Evolutionary conservation across 1,140 invertebrate species (phyloP), one percentile per base, ranked within the genome.

Genomic region (Schlechtendalia chinensis): DNA sequence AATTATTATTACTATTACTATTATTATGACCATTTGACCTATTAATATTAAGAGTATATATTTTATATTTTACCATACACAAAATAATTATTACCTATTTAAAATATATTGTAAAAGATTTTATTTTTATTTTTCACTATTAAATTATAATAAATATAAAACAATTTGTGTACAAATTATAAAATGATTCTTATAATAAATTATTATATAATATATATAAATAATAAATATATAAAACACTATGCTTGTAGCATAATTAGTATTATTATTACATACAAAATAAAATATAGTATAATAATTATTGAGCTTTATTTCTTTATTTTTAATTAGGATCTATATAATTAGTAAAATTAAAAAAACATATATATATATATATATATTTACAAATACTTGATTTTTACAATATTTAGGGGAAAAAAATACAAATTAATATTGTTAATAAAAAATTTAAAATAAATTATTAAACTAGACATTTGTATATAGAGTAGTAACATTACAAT

Each of bases 251-350:
- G 45, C 17, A 54, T n/a, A 54, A 27, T 39, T 72, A 54, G 1
- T 29, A 29, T 39, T 29, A n/a, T n/a, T 12, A 54, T 72, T 54
- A 54, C 3, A 14, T 54, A 29, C 24, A 54, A 72, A 53, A 19
- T 19, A 72, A 72, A 72, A 29, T 72, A 29, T 72, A 29, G 11
- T 72, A 54, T 72, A 53, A 54, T 72, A 53, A 72, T 54, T 72
- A 72, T 53, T 53, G 24, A 71, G 45, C 47, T 53, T 71, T 27
- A 14, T 71, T 71, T 19, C 24, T 27, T 39, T 72, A n/a, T 19
- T 54, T 53, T 72, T 29, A 47, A 29, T 72, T 54, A 53, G 24
- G 47, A 54, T 54, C 24, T 72, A 10, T 72, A 72, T n/a, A 54
- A 72, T 39, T 39, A 39, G 3, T 53, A 54, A 29, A 72, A 27